Base-by-base conservation (phyloP, 2,888 invertebrate genomes). In the Cheilosia urbana region DNA sequence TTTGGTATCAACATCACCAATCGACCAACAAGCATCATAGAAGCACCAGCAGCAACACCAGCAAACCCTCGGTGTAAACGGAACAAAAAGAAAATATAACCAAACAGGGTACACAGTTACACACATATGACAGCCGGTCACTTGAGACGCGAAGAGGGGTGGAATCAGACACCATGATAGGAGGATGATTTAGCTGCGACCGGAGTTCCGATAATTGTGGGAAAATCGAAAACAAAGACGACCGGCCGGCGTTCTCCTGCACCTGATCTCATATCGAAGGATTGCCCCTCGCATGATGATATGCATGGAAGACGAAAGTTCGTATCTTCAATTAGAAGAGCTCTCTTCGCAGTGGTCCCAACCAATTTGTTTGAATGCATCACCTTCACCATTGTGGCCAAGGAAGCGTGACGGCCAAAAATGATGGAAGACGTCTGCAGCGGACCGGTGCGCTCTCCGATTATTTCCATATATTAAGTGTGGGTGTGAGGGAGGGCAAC, bases 351-450 rank as follows among this genome's bases (percentile, higher is more conserved):
- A 7, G 19, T 4, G 11, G 45, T 1, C 51, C 9, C 3, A 5
- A 6, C 15, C 17, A 17, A 17, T 4, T 37, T 4, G 13, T 13
- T 7, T 1, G 45, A 13, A 42, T 17, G 21, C 47, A 30, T 37
- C 45, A 40, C 6, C 47, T 21, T 37, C 45, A 40, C 6, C 42
- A 53, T 66, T 76, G 49, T 62, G 57, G 15, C 53, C 72, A 72
- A 15, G 55, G 66, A 72, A 77, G 45, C 85, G 30, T 85, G 85
- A 85, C 81, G 73, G 19, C 27, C 60, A 45, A 63, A 58, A 55
- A 76, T 81, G 76, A 85, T 81, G 62, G 72, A 85, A 81, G 81
- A 81, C 85, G 53, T 85, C 85, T 81, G 21, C 85, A 85, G 37
- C 85, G 81, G 63, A 81, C 85, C 77, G 85, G 55, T 76, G 80